Evolutionary conservation across 1,140 invertebrate species (phyloP), one percentile per base, ranked within the genome.

Genomic region (Chymomyza costata): DNA sequence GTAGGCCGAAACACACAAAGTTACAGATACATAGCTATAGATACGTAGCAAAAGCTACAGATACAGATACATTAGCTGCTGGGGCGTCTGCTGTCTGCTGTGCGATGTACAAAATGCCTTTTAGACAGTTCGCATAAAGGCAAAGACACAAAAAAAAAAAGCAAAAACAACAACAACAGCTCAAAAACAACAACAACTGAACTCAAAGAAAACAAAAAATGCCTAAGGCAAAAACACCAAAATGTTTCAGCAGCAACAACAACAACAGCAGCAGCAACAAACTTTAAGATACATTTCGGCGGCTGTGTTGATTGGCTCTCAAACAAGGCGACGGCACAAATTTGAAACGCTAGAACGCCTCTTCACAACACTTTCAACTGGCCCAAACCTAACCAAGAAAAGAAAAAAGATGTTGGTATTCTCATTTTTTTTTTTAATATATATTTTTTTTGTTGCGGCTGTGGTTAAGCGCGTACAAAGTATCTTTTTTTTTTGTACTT

Each of bases 281-380:
- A 64, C 66, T 80, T 78, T 51, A 78, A 78, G 73, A 71, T 71
- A 78, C 71, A 59, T 71, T 80, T 76, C 47, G 48, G 65, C 57
- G 55, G 38, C 71, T 66, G 71, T 66, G 71, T 76, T 62, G 71
- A 78, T 76, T 63, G 62, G 57, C 21, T 25, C 21, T 25, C 8
- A 8, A 25, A n/a, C n/a, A 25, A 25, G 21, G 21, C 52, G 54
- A 63, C 28, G 71, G 59, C 71, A 25, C 21, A 78, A 51, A 63
- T 48, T 45, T 59, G 80, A 67, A 78, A 80, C 67, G 73, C 73
- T 80, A 78, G 73, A 78, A 78, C 73, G 73, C 73, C 73, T 80
- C 73, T 80, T 78, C 56, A 49, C 73, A 68, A 80, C 73, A 78
- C 73, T 78, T 78, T 80, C 63, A 10, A 34, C 32, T 13, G 8